These are phyloP conservation scores for Bombus waltoni DNA, from an alignment of 1,140 invertebrate genomes.

Conservation along the genomic window DNA sequence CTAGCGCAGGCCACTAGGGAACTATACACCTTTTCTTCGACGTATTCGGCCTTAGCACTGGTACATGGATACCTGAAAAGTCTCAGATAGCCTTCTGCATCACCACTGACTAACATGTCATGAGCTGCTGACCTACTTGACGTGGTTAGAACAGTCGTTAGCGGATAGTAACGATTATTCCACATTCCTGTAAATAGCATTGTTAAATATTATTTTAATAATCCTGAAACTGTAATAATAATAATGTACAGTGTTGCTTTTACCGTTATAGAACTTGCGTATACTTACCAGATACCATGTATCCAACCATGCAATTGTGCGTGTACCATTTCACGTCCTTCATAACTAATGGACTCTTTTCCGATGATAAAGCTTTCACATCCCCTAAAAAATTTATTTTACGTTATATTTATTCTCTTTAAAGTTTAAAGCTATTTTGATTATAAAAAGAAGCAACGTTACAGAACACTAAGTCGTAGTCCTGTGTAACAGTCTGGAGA, in stretches of 20 bases:
- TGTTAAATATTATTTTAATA: too few species aligned
- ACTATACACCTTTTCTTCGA: constrained; percentile 94
- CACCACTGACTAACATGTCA: constrained; percentile 92
- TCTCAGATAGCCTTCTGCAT: constrained; percentile 95
- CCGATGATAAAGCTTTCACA: constrained; percentile 90
- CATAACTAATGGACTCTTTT: constrained; percentile 93
- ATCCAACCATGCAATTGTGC: constrained; percentile 92
- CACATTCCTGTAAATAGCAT: constrained; percentile 87
- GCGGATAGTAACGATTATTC: constrained; percentile 94
- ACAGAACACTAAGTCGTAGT: constrained; percentile 96
- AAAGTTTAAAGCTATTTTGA: not conserved
- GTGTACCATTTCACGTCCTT: constrained; percentile 95
- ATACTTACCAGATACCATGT: constrained; percentile 89
- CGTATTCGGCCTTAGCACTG: constrained; percentile 92
- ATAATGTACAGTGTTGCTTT: not conserved
- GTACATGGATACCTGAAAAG: constrained; percentile 94
- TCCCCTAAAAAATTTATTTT: constrained; percentile 87
- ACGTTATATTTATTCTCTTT: not conserved
- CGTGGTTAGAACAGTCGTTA: constrained; percentile 91
- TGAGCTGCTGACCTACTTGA: constrained; percentile 91
- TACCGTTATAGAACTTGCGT: not conserved
- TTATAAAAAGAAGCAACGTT: constrained; percentile 76
- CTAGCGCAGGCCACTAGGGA: constrained; percentile 91
- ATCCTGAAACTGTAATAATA: too few species aligned
- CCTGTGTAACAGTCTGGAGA: constrained; percentile 94